phyloP scores from a whole-genome alignment of 2,797 vertebrate species.

The Moxostoma hubbsi region DNA sequence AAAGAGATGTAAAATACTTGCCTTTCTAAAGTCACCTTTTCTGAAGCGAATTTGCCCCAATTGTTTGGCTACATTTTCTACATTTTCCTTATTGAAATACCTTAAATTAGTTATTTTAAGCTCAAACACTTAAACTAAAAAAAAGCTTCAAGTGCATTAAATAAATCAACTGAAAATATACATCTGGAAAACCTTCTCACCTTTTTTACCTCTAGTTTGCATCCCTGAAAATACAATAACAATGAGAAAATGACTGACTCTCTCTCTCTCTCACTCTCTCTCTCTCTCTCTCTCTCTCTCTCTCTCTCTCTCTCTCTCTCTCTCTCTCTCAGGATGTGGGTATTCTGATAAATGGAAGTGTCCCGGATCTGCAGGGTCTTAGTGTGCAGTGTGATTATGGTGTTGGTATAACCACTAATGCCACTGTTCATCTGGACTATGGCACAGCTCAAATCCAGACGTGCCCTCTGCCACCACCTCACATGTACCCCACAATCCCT shows the following conservation, averaged over 20 bases:
- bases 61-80: no score
- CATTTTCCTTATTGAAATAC: no score
- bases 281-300: constrained; percentile 18
- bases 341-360: constrained; percentile 91
- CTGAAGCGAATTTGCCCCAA: no score
- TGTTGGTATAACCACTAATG: constrained; percentile 77
- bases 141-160: no score
- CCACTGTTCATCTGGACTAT: constrained; percentile 82
- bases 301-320: not conserved
- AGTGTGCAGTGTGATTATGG: constrained; percentile 90
- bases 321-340: constrained; percentile 81
- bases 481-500: constrained; percentile 80
- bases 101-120: no score
- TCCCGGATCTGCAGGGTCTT: constrained; percentile 87
- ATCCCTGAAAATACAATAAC: not conserved
- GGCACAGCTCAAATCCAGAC: constrained; percentile 87
- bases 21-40: no score
- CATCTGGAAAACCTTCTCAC: no score
- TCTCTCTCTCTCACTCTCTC: not conserved
- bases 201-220: no score
- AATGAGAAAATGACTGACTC: not conserved
- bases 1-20: no score
- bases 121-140: no score
- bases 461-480: constrained; percentile 84
- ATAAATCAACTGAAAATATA: no score